These are phyloP conservation scores for Ichneumoninae sp. DNA, from an alignment of 2,888 invertebrate genomes.

Conservation along the genomic window DNA sequence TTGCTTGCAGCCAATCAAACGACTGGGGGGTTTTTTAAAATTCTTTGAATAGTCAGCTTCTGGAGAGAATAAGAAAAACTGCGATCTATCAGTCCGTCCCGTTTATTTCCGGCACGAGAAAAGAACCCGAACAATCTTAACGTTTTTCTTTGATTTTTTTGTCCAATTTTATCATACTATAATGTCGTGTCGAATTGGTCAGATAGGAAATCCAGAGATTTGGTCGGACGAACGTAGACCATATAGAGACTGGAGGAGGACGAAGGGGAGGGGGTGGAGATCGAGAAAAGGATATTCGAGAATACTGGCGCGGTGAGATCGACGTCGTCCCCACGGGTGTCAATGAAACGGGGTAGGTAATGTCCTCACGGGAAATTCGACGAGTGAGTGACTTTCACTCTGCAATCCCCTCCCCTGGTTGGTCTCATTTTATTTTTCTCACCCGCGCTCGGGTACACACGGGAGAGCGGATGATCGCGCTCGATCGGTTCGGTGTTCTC, in stretches of 20 bases:
- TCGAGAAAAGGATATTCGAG: constrained; percentile 37
- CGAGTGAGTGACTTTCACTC: constrained; percentile 63
- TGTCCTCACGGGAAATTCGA: constrained; percentile 66
- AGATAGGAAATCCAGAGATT: constrained; percentile 41
- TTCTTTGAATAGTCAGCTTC: not conserved
- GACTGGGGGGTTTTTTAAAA: not conserved
- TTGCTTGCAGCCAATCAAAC: too few species aligned
- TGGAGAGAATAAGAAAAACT: not conserved
- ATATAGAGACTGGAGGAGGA: not conserved
- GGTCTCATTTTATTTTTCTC: constrained; percentile 59
- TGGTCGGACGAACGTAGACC: constrained; percentile 5
- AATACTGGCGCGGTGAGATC: not conserved
- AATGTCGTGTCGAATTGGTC: constrained; percentile 29
- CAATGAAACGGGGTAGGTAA: constrained; percentile 56
- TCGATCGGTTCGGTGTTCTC: constrained; percentile 55
- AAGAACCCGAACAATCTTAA: constrained; percentile 18
- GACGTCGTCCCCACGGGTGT: constrained; percentile 41
- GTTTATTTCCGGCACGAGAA: not conserved
- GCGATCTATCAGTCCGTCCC: not conserved
- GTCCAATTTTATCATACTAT: constrained; percentile 13
- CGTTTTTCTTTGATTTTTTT: not conserved
- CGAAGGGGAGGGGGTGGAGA: not conserved
- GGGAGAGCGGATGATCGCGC: constrained; percentile 53
- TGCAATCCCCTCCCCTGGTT: constrained; percentile 8
- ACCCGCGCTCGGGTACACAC: constrained; percentile 34